phyloP scores from a whole-genome alignment of 2,888 invertebrate genomes.

The Adineta ricciae region DNA sequence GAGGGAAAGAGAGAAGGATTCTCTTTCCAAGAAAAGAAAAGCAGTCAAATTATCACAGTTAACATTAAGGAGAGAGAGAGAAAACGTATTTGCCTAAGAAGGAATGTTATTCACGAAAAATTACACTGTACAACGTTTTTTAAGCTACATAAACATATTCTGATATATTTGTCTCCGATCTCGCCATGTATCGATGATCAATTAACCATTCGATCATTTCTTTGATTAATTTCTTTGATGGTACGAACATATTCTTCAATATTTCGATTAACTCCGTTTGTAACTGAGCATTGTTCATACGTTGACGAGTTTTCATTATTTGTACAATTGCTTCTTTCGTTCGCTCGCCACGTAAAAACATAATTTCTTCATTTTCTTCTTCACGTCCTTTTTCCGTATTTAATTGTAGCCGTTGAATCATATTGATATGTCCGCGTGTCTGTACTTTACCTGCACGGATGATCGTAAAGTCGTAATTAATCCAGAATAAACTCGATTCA shows the following conservation, averaged over 20 bases:
- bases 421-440: constrained; percentile 83
- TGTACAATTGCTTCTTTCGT: constrained; percentile 84
- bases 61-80: background rate
- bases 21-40: background rate
- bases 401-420: constrained; percentile 84
- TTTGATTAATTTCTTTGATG: constrained; percentile 97
- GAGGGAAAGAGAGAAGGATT: background rate
- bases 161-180: constrained; percentile 93
- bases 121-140: background rate
- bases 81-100: background rate
- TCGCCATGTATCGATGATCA: constrained; percentile 90
- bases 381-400: constrained; percentile 87
- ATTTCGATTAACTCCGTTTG: constrained; percentile 96
- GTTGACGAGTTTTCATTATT: constrained; percentile 93
- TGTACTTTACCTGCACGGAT: constrained; percentile 85
- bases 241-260: constrained; percentile 95
- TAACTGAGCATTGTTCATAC: constrained; percentile 79
- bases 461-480: constrained; percentile 87
- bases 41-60: background rate
- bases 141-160: constrained; percentile 93
- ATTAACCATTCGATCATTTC: constrained; percentile 99
- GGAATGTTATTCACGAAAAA: background rate
- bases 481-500: constrained; percentile 83
- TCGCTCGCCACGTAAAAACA: constrained; percentile 63
- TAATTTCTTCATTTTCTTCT: constrained; percentile 96